Conservation (phyloP, 2,888 invertebrate species). For the Merodon equestris region DNA sequence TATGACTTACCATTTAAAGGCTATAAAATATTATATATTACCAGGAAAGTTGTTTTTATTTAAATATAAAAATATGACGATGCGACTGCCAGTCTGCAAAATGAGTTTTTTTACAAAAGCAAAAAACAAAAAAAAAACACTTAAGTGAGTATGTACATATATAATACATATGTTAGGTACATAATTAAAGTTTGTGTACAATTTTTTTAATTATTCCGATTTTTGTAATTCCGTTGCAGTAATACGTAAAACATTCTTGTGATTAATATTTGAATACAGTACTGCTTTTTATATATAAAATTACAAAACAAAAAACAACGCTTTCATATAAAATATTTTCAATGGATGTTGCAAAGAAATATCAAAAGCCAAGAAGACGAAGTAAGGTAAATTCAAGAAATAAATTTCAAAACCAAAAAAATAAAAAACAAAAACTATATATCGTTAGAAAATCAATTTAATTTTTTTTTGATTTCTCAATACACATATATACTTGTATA, state of each 20-base stretch:
- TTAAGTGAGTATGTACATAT: neutral
- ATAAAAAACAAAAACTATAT: too few species aligned
- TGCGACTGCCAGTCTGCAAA: slow-evolving; percentile 58
- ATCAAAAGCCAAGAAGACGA: too few species aligned
- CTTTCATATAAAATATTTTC: too few species aligned
- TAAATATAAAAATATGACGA: slow-evolving; percentile 29
- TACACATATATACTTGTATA: neutral
- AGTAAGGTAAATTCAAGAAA: too few species aligned
- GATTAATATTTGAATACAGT: too few species aligned
- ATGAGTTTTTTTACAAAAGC: slow-evolving; percentile 39
- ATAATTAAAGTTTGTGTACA: slow-evolving; percentile 4
- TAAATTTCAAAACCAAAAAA: too few species aligned
- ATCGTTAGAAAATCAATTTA: too few species aligned
- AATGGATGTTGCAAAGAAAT: too few species aligned
- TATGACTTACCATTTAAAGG: too few species aligned
- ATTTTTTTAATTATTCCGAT: neutral
- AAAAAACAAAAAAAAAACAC: slow-evolving; percentile 16
- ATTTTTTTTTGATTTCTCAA: too few species aligned
- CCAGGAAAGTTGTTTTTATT: slow-evolving; percentile 13
- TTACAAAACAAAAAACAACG: neutral
- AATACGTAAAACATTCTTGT: slow-evolving; percentile 3
- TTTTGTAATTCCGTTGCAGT: slow-evolving; percentile 14
- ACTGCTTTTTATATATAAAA: neutral
- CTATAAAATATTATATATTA: slow-evolving; percentile 14
- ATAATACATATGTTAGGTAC: too few species aligned